Conservation (phyloP, 2,797 vertebrate genomes). For the Gouania willdenowi region DNA sequence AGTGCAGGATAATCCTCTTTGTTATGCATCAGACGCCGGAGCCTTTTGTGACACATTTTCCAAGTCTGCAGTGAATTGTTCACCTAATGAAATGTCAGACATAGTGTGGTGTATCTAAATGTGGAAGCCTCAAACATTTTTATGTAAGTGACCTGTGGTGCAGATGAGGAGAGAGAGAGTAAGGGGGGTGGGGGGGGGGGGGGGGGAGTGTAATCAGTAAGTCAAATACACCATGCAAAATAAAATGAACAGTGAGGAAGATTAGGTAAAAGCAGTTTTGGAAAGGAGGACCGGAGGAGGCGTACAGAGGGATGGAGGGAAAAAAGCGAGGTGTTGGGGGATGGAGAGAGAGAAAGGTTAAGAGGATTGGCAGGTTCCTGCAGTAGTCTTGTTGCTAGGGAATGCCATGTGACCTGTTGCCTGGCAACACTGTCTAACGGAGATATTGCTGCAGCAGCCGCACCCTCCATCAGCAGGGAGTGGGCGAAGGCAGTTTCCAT, state of each 20-base stretch:
- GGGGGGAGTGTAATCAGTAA: conserved; percentile 37
- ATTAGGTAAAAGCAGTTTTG: conserved; percentile 47
- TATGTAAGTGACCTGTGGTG: conserved; percentile 49
- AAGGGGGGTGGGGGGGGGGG: conserved; percentile 29
- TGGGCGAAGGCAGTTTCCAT: conserved; percentile 78
- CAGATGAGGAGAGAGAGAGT: conserved; percentile 51
- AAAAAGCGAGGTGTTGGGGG: conserved; percentile 55
- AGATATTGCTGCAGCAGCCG: conserved; percentile 77
- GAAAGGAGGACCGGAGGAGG: conserved; percentile 37
- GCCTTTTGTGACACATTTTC: conserved; percentile 22
- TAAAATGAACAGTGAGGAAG: conserved; percentile 11
- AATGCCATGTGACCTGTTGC: conserved; percentile 80
- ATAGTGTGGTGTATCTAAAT: conserved; percentile 35
- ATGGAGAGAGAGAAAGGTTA: conserved; percentile 70
- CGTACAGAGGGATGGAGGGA: conserved; percentile 21
- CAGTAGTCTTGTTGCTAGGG: conserved; percentile 80
- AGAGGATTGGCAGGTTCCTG: conserved; percentile 79
- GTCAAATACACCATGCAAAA: conserved; percentile 17
- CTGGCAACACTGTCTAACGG: conserved; percentile 75
- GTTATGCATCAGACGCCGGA: conserved; percentile 8
- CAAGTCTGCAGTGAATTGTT: conserved; percentile 19
- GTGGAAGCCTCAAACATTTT: conserved; percentile 30
- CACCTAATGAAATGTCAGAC: conserved; percentile 24
- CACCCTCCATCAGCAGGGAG: conserved; percentile 72
- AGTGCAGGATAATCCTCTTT: conserved; percentile 38